phyloP scores from a whole-genome alignment of 2,113 vertebrate species.

The Xiphophorus hellerii region DNA sequence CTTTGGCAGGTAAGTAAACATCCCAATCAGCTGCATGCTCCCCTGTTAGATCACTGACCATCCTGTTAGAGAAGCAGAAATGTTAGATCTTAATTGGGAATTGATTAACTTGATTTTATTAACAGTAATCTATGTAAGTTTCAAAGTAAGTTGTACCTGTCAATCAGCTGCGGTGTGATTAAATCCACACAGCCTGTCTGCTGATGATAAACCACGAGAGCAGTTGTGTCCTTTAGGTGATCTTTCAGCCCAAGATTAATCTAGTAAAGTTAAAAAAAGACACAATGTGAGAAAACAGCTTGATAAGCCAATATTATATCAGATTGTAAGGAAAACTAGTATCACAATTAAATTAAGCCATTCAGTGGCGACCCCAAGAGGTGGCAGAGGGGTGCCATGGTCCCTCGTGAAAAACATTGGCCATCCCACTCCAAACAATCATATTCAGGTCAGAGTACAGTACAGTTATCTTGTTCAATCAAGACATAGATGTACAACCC shows the following conservation, averaged over 20 bases:
- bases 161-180: slow-evolving; percentile 65
- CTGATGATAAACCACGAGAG: slow-evolving; percentile 65
- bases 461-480: no score
- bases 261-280: slow-evolving; percentile 36
- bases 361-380: no score
- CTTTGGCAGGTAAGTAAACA: slow-evolving; percentile 69
- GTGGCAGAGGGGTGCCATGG: no score
- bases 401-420: no score
- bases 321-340: neutral
- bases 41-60: slow-evolving; percentile 64
- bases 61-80: slow-evolving; percentile 39
- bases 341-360: neutral
- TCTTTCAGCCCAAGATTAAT: slow-evolving; percentile 72
- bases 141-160: slow-evolving; percentile 51
- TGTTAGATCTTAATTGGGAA: neutral
- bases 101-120: no score
- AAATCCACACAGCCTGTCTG: slow-evolving; percentile 66
- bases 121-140: neutral
- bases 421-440: no score
- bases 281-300: neutral
- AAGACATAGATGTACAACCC: no score
- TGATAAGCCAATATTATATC: neutral
- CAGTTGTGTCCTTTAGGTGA: slow-evolving; percentile 47
- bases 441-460: no score
- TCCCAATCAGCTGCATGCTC: slow-evolving; percentile 74